Evolutionary conservation across 2,888 invertebrate species (phyloP).

Genomic region (Auanema sp.): DNA sequence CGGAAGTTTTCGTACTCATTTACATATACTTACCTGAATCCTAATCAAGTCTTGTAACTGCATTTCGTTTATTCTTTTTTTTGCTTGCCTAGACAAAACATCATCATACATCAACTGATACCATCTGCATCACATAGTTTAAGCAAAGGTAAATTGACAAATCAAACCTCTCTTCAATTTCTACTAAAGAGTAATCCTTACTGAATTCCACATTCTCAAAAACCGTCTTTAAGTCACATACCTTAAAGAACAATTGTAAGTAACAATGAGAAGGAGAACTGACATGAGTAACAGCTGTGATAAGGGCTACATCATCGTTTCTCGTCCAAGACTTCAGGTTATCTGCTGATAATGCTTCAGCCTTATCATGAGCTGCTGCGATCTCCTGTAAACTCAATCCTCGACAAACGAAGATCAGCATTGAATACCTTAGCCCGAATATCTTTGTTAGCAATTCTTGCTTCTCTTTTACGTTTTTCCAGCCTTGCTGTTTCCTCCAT

Average conservation of each 20-base stretch:
- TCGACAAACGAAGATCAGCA: not conserved
- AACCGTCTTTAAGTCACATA: conserved; percentile 72
- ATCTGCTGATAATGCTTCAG: conserved; percentile 41
- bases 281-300: conserved; percentile 88
- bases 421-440: conserved; percentile 15
- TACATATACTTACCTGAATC: conserved; percentile 20
- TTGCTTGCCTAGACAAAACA: conserved; percentile 74
- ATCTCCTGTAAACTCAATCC: conserved; percentile 10
- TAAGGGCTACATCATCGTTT: conserved; percentile 89
- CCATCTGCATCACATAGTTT: conserved; percentile 71
- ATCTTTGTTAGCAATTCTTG: conserved; percentile 26
- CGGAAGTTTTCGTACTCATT: conserved; percentile 73
- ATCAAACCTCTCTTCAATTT: conserved; percentile 80
- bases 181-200: conserved; percentile 87
- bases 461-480: conserved; percentile 16
- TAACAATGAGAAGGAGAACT: not conserved
- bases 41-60: conserved; percentile 23
- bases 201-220: conserved; percentile 92
- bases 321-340: conserved; percentile 89
- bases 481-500: conserved; percentile 16
- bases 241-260: conserved; percentile 64
- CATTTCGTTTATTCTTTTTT: conserved; percentile 40
- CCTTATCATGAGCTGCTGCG: conserved; percentile 24
- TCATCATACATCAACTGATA: conserved; percentile 91
- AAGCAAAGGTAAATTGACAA: not conserved